These are phyloP conservation scores for Coremacera marginata DNA, from an alignment of 2,888 invertebrate species.

Conservation along the genomic window DNA sequence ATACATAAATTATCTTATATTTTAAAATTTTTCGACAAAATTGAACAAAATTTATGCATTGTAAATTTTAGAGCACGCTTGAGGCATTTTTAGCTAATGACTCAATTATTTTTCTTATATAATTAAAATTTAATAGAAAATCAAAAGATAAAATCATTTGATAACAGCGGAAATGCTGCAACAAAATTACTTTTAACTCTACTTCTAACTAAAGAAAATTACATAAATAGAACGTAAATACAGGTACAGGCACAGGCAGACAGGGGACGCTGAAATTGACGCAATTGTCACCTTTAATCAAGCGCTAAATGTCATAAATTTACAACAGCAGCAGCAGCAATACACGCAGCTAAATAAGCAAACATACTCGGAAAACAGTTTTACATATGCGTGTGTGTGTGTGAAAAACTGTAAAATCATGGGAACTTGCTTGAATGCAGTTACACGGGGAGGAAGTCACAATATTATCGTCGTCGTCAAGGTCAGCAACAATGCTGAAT, in stretches of 20 bases:
- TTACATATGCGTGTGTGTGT: neutral
- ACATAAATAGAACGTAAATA: constrained; percentile 27
- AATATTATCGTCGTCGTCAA: neutral
- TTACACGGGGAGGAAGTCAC: neutral
- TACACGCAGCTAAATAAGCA: neutral
- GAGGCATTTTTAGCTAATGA: too few relatives aligned
- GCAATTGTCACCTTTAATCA: constrained; percentile 17
- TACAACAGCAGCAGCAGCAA: neutral
- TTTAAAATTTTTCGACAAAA: too few relatives aligned
- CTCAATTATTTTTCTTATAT: too few relatives aligned
- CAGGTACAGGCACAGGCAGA: constrained; percentile 42
- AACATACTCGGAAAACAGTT: neutral
- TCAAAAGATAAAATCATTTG: too few relatives aligned
- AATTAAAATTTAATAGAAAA: too few relatives aligned
- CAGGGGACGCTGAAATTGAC: neutral
- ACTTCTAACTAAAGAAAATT: too few relatives aligned
- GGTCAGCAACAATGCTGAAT: constrained; percentile 21
- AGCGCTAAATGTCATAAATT: constrained; percentile 19
- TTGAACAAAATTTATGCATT: too few relatives aligned
- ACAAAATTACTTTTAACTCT: too few relatives aligned
- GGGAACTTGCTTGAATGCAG: neutral
- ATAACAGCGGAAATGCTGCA: too few relatives aligned
- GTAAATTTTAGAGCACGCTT: too few relatives aligned
- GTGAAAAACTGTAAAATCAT: neutral
- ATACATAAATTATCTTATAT: too few relatives aligned